Percentiles rank a stretch among this genome's conserved stretches.
These are phyloP conservation scores for Eciton burchellii DNA, from an alignment of 1,140 invertebrate species.

Conservation along the genomic window DNA sequence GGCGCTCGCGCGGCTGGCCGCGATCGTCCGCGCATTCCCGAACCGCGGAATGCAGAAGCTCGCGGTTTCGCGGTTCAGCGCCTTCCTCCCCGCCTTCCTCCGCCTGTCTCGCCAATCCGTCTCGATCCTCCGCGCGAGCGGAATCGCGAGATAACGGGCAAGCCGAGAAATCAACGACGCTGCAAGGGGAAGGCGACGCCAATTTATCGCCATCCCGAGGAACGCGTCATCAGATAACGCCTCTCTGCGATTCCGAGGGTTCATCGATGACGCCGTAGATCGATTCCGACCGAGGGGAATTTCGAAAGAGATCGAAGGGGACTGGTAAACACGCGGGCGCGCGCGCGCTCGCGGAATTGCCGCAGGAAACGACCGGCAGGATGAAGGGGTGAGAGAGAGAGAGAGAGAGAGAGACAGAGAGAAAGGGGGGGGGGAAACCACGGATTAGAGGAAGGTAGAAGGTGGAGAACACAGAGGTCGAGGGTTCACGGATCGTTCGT, in stretches of 20 bases:
- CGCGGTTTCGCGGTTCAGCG: conserved; percentile 67
- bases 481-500: conserved; percentile 72
- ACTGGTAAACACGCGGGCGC: conserved; percentile 11
- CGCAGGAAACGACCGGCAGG: conserved; percentile 6
- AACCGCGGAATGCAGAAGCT: conserved; percentile 75
- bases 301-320: conserved; percentile 33
- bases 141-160: neutral
- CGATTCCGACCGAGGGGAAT: conserved; percentile 23
- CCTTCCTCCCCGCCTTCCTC: conserved; percentile 39
- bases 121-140: conserved; percentile 10
- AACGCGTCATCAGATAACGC: conserved; percentile 7
- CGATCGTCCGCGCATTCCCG: conserved; percentile 59
- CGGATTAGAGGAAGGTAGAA: conserved; percentile 26
- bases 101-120: neutral
- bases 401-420: too few species aligned
- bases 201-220: conserved; percentile 18
- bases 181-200: neutral
- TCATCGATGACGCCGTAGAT: conserved; percentile 16
- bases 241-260: conserved; percentile 7
- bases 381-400: neutral
- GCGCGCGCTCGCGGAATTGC: conserved; percentile 11
- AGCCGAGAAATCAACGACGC: neutral
- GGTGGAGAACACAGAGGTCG: conserved; percentile 64
- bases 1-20: conserved; percentile 36
- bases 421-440: neutral